A percentile compares a stretch with the other conserved stretches of the same genome.
phyloP scores from a whole-genome alignment of 2,888 invertebrate species.

The Lepidonotus clava region DNA sequence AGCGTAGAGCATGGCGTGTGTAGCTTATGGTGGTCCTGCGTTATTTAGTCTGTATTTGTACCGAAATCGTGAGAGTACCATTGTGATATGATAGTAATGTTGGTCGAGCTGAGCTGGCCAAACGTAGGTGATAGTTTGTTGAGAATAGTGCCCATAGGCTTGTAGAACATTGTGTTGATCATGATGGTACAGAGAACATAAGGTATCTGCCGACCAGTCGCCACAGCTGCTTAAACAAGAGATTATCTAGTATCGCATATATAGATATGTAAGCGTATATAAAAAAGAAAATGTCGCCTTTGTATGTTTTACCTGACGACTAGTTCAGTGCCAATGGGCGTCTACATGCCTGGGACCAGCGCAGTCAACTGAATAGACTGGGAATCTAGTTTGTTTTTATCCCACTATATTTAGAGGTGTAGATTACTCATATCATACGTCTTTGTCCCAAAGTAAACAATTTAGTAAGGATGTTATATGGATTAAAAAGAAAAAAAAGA shows the following conservation, averaged over 20 bases:
- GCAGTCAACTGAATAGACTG: background rate
- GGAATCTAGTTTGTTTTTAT: background rate
- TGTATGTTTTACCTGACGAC: background rate
- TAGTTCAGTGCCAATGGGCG: slow-evolving; percentile 26
- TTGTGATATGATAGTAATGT: slow-evolving; percentile 32
- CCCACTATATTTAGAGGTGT: background rate
- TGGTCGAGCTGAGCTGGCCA: slow-evolving; percentile 29
- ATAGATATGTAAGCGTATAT: background rate
- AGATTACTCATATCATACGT: background rate
- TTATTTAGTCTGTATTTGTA: background rate
- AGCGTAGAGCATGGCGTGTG: background rate
- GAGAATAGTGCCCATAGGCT: background rate
- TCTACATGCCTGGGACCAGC: slow-evolving; percentile 19
- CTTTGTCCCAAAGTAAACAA: background rate
- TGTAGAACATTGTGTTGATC: slow-evolving; percentile 50
- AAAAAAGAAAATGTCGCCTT: background rate
- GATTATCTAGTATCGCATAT: background rate
- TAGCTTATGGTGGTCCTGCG: slow-evolving; percentile 3
- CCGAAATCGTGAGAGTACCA: slow-evolving; percentile 16
- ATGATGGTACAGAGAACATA: slow-evolving; percentile 35
- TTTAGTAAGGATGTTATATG: background rate
- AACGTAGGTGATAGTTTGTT: background rate
- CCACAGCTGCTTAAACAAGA: slow-evolving; percentile 38
- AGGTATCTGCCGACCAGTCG: background rate
- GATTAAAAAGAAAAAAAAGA: background rate